phyloP scores from a whole-genome alignment of 2,888 invertebrate species.

The Caenorhabditis afra region DNA sequence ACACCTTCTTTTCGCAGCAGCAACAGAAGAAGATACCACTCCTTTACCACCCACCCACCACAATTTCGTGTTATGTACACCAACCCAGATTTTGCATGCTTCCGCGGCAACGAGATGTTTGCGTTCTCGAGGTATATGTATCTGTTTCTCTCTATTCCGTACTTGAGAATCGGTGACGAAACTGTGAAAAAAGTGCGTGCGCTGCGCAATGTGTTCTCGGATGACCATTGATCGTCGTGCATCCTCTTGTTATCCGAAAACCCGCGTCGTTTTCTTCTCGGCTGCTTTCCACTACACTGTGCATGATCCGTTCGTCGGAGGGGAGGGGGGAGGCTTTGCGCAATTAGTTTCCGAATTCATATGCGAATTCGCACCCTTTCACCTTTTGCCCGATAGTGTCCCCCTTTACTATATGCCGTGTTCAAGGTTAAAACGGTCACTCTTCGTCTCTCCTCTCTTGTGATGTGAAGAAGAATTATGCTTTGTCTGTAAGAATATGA shows the following conservation, averaged over 20 bases:
- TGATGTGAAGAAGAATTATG: slow-evolving; percentile 4
- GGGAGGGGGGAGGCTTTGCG: slow-evolving; percentile 9
- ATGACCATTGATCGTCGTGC: slow-evolving; percentile 26
- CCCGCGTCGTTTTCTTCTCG: slow-evolving; percentile 6
- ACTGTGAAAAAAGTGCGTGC: slow-evolving; percentile 54
- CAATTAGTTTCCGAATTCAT: slow-evolving; percentile 12
- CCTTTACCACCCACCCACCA: slow-evolving; percentile 13
- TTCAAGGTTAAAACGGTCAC: slow-evolving; percentile 51
- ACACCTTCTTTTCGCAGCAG: slow-evolving; percentile 31
- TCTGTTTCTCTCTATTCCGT: slow-evolving; percentile 34
- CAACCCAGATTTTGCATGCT: slow-evolving; percentile 13
- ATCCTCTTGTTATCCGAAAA: slow-evolving; percentile 46
- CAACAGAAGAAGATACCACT: background rate
- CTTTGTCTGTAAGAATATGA: background rate
- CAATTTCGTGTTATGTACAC: background rate
- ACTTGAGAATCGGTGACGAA: slow-evolving; percentile 56
- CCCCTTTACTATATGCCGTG: slow-evolving; percentile 30
- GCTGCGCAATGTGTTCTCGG: slow-evolving; percentile 43
- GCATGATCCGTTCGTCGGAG: slow-evolving; percentile 28
- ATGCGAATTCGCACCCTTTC: slow-evolving; percentile 41
- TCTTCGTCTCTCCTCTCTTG: background rate
- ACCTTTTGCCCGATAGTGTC: slow-evolving; percentile 20
- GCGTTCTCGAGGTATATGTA: slow-evolving; percentile 32
- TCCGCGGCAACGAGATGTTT: slow-evolving; percentile 37
- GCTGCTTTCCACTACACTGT: slow-evolving; percentile 14